These are phyloP conservation scores for Hirtodrosophila cameraria DNA, from an alignment of 2,888 invertebrate species.

Conservation along the genomic window DNA sequence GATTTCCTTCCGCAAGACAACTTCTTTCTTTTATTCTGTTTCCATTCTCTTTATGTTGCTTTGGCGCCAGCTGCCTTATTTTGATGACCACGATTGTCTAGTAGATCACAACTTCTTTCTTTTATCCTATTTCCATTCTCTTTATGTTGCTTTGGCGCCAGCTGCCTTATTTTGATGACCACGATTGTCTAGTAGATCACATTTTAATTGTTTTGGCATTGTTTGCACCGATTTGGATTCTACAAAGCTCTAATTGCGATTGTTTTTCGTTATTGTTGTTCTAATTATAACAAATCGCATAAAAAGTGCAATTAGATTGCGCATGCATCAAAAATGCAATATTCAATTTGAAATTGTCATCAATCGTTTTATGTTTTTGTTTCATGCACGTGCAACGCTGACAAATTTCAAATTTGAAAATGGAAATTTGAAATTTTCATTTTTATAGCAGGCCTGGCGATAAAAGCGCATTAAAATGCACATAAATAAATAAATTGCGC, in stretches of 20 bases:
- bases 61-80: conserved; percentile 14
- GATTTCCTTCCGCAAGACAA: too few species aligned
- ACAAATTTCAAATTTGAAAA: conserved; percentile 42
- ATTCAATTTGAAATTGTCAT: too few species aligned
- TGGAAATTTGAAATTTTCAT: conserved; percentile 13
- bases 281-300: conserved; percentile 6
- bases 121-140: too few species aligned
- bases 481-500: conserved; percentile 36
- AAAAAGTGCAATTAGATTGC: conserved; percentile 28
- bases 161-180: conserved; percentile 20
- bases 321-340: conserved; percentile 43
- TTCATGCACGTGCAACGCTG: conserved; percentile 50
- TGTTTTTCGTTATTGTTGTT: not conserved
- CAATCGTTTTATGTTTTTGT: too few species aligned
- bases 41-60: too few species aligned
- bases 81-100: conserved; percentile 16
- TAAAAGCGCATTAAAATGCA: conserved; percentile 46
- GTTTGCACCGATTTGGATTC: conserved; percentile 9
- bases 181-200: conserved; percentile 6
- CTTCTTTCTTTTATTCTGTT: too few species aligned
- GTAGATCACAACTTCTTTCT: not conserved
- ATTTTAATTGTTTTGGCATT: conserved; percentile 33
- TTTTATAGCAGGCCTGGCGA: conserved; percentile 7
- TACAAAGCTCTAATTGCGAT: conserved; percentile 12
- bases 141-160: not conserved